Percentiles rank a stretch among this genome's conserved stretches.
Conservation (phyloP, 1,140 invertebrate genomes). For the Hycleus cichorii region DNA sequence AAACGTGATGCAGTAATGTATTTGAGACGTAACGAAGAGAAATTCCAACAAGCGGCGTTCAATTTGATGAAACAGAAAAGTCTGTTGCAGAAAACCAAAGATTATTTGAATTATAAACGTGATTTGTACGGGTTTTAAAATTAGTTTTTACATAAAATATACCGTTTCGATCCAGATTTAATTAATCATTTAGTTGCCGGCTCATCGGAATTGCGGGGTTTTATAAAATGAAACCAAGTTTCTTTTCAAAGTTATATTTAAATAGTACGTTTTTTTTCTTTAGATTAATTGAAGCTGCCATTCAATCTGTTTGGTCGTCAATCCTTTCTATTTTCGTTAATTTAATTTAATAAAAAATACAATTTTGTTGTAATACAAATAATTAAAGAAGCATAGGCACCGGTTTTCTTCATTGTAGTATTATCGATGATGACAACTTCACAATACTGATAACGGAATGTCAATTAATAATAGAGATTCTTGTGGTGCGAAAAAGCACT, state of each 20-base stretch:
- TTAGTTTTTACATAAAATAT: neutral
- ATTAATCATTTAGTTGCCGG: no score
- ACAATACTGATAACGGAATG: slow-evolving; percentile 37
- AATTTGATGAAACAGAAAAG: slow-evolving; percentile 44
- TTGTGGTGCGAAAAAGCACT: neutral
- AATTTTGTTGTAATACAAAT: no score
- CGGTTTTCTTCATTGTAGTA: slow-evolving; percentile 4
- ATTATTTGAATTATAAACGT: slow-evolving; percentile 40
- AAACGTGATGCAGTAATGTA: slow-evolving; percentile 66
- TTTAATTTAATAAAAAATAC: neutral
- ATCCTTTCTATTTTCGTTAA: neutral
- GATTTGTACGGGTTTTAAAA: slow-evolving; percentile 23
- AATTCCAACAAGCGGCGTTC: slow-evolving; percentile 53
- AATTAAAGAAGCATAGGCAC: slow-evolving; percentile 7
- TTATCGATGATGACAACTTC: slow-evolving; percentile 23
- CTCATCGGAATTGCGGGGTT: no score
- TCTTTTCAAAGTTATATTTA: no score
- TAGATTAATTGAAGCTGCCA: slow-evolving; percentile 12
- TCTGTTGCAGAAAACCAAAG: slow-evolving; percentile 41
- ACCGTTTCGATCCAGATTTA: no score
- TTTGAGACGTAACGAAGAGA: slow-evolving; percentile 67
- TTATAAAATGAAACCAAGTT: neutral
- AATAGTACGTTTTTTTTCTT: slow-evolving; percentile 1
- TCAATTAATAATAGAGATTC: slow-evolving; percentile 5
- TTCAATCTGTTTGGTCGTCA: slow-evolving; percentile 6